Evolutionary conservation across 1,140 invertebrate species (phyloP), one percentile per base, ranked within the genome.

Genomic region (Acarapis woodi): DNA sequence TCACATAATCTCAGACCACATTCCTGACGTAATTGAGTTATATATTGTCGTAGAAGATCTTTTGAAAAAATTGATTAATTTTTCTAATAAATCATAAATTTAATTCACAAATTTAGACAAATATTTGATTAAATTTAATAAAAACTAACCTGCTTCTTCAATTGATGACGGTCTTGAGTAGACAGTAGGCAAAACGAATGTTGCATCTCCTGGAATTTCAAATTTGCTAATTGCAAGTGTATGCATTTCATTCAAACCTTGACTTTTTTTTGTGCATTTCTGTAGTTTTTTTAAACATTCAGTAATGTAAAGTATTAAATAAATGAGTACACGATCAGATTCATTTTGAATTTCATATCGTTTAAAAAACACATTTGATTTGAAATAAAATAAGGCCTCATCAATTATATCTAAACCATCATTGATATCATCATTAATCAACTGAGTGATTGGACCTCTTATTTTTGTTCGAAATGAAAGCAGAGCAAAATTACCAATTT

Each of bases 301-400:
- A 1, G 79, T 93, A 44, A 97, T 85, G 53, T 96, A 99, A n/a
- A 99, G 57, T 1, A 85, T 97, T 22, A 97, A 69, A 51, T 99
- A 99, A 43, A 99, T 99, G 3, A 99, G 59, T 21, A 90, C 77
- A 50, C 88, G 65, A 53, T 96, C 88, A 16, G 82, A 70, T 56
- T 90, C 80, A 49, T 72, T 85, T 73, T 83, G 57, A 32, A 96
- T 87, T 62, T 97, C 88, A 57, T 93, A 97, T 30, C 83, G 94
- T 46, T 85, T 70, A 54, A 97, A 97, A 56, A 99, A 97, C 5
- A 99, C 87, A 61, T 97, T 97, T 2, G 93, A 85, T 62, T 90
- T 94, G 55, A 99, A 99, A 54, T 71, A 97, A 51, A 76, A 77
- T 8, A 99, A 60, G 21, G 87, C 76, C 64, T 97, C 93, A 61